Evolutionary conservation across 2,797 vertebrate genomes (phyloP), one percentile per base, ranked within the genome.

Genomic region (Cyprinella venusta): DNA sequence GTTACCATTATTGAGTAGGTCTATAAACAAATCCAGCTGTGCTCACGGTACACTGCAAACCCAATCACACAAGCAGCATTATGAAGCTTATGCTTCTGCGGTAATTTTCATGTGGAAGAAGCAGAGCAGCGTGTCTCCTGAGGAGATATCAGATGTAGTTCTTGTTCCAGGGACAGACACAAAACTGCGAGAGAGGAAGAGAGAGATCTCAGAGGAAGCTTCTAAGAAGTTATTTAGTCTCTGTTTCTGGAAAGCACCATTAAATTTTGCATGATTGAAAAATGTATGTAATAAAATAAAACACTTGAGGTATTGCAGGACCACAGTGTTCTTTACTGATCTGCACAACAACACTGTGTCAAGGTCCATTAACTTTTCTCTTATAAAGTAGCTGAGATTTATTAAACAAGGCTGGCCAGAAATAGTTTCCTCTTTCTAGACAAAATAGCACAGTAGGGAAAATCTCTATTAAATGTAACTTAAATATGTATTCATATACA

Each of bases 211-310:
- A 68, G 18, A 86, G 82, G 69, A 76, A 76, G 64, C 65, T 71
- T 65, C 83, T 80, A 76, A 54, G 79, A 84, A 84, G 75, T 71
- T 64, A 45, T 85, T 83, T 76, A 68, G 84, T 61, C 67, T 36
- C 63, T 50, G 24, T 83, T 70, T 78, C 75, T 78, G 50, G 78
- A 81, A 78, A 76, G 65, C 10, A 61, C 21, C 33, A 16, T 76
- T 74, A 65, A 79, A 81, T 33, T 80, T 84, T 40, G 45, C 13
- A 78, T 83, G 80, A 81, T 40, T 76, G 80, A 82, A 76, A 63
- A 33, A 68, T 33, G 6, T 26, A 45, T 40, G 68, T 80, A 75
- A 86, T 76, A 64, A 77, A 86, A 80, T n/a, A 9, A 50, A 87
- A 84, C 30, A 68, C 50, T 69, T 65, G 59, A 82, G 64, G 74